Evolutionary conservation across 2,113 vertebrate species (phyloP).

Genomic region (Chaenogobius annularis): DNA sequence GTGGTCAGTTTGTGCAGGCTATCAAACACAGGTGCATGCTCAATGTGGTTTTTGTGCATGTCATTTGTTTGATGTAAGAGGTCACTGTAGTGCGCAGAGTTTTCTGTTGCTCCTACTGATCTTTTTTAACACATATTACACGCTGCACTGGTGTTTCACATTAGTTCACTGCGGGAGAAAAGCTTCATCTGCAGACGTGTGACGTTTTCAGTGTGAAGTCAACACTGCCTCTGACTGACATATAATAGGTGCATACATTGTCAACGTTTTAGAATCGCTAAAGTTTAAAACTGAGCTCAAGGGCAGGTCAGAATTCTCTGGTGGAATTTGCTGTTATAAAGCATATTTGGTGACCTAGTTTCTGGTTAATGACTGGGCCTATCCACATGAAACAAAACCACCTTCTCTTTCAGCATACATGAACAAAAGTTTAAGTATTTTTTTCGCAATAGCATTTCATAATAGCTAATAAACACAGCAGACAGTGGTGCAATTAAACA

Average conservation of each 20-base stretch:
- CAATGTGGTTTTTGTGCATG: background rate
- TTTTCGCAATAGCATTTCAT: no score
- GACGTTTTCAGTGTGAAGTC: background rate
- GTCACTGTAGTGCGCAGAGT: background rate
- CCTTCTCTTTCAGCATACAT: no score
- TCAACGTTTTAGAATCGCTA: background rate
- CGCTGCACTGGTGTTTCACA: constrained; percentile 15
- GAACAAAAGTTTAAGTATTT: no score
- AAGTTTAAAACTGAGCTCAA: no score
- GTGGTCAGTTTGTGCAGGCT: background rate
- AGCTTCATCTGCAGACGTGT: constrained; percentile 4
- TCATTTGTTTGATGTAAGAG: constrained; percentile 1
- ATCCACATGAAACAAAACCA: no score
- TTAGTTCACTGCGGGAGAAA: background rate
- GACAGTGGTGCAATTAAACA: no score
- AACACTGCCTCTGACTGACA: background rate
- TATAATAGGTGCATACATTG: background rate
- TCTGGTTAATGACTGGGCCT: no score
- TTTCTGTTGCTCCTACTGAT: background rate
- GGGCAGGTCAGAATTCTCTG: no score
- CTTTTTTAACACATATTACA: background rate
- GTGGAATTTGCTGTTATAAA: no score
- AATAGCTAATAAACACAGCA: no score
- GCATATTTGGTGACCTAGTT: no score
- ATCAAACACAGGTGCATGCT: background rate